Evolutionary conservation across 2,888 invertebrate species (phyloP), one percentile per base, ranked within the genome.

Genomic region (Dexiosoma caninum): DNA sequence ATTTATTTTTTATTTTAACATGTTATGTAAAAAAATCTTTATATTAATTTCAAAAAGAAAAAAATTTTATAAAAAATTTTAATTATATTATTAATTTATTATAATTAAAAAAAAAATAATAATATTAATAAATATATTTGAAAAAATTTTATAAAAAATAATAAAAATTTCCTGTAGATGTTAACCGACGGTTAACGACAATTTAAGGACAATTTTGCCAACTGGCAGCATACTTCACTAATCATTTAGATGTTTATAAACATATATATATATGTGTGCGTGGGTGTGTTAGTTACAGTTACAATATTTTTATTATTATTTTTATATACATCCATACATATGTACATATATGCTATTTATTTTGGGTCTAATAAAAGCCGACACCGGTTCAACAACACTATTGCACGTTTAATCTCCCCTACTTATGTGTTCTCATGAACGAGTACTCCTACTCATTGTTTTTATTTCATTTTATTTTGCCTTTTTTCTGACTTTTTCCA

Each of bases 341-440:
- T 40, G 37, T 30, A 27, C 40, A 42, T 16, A 40, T 55, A 66
- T 70, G 42, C 37, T 70, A 16, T 57, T 74, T 51, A 55, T 78
- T 82, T 74, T 66, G 77, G 72, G 46, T 60, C 66, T 66, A 78
- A 71, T 51, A 71, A 76, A 62, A 69, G 72, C 78, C 76, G 82
- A 84, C 80, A 82, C 84, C 84, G 82, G 84, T 84, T 84, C 84
- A 83, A 84, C 84, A 82, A 83, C 83, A 80, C 76, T 78, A 81
- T 44, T 72, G 76, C 72, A 74, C 81, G 78, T 62, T 70, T 75
- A 57, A 62, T 64, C 66, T 64, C 16, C 44, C 64, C 40, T 57
- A 66, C 70, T 59, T 70, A 66, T 75, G 57, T 76, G 42, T 64
- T 51, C 53, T 14, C 71, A 37, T 72, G 71, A 64, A 55, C 16